phyloP scores from a whole-genome alignment of 1,140 invertebrate species.

The Teleopsis dalmanni region DNA sequence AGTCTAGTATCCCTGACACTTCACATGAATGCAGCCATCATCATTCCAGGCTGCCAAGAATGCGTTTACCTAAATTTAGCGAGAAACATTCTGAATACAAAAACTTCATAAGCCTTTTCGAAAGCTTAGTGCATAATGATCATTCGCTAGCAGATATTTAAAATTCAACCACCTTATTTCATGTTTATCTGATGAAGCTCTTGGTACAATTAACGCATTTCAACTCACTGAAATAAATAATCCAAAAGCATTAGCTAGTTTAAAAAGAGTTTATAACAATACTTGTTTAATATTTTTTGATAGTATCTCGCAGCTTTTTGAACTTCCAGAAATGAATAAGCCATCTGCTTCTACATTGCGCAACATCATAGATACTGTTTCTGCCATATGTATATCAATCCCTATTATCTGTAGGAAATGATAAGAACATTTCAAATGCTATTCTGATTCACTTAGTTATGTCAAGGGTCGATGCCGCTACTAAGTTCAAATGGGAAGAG shows the following conservation, averaged over 20 bases:
- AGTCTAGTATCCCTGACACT: not conserved
- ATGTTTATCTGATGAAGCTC: not conserved
- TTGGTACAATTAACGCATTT: not conserved
- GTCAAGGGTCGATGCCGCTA: too few relatives aligned
- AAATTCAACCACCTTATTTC: not conserved
- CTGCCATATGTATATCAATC: too few relatives aligned
- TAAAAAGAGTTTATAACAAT: too few relatives aligned
- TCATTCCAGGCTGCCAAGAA: not conserved
- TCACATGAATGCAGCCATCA: not conserved
- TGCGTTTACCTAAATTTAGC: not conserved
- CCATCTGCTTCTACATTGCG: too few relatives aligned
- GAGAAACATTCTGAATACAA: not conserved
- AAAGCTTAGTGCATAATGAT: not conserved
- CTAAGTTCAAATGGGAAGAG: too few relatives aligned
- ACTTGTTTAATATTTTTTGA: too few relatives aligned
- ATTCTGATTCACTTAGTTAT: too few relatives aligned
- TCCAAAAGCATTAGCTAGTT: not conserved
- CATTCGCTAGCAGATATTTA: not conserved
- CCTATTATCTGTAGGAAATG: too few relatives aligned
- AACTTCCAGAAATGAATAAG: too few relatives aligned
- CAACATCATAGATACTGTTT: too few relatives aligned
- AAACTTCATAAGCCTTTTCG: not conserved
- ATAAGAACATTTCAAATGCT: too few relatives aligned
- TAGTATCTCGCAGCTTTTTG: too few relatives aligned
- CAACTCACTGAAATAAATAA: not conserved